A percentile compares a stretch with the other conserved stretches of the same genome.
phyloP scores from a whole-genome alignment of 35 echinoderm and acorn worm species.

The Ophioderma brevispina region DNA sequence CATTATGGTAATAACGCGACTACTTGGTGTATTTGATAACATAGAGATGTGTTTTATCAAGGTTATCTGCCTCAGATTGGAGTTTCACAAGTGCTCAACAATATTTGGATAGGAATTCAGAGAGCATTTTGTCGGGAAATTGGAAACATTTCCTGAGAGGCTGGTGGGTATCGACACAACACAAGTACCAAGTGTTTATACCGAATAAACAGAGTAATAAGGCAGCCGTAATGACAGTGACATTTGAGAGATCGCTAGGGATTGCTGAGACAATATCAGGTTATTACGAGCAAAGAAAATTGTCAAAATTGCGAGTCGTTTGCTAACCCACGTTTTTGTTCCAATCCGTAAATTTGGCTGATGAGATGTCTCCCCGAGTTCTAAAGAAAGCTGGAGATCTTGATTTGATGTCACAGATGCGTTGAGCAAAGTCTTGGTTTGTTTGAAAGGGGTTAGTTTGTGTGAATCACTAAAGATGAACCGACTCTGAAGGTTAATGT shows the following conservation, averaged over 20 bases:
- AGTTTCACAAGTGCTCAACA: neutral
- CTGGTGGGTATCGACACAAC: neutral
- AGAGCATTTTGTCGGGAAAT: constrained; percentile 6
- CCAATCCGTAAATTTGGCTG: neutral
- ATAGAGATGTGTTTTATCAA: neutral
- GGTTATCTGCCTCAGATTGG: neutral
- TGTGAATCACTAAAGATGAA: neutral
- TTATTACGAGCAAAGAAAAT: neutral
- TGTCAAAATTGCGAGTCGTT: neutral
- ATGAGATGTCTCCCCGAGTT: neutral
- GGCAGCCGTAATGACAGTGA: constrained; percentile 1
- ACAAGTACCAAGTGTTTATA: constrained; percentile 11
- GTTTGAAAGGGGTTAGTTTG: neutral
- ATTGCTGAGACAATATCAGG: neutral
- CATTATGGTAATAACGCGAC: neutral
- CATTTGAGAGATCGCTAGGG: constrained; percentile 2
- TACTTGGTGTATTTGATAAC: constrained; percentile 1
- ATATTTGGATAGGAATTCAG: constrained; percentile 5
- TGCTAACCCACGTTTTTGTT: neutral
- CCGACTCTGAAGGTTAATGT: neutral
- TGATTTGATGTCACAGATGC: neutral
- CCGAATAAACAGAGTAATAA: constrained; percentile 2
- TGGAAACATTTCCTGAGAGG: constrained; percentile 6
- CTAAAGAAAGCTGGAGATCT: neutral
- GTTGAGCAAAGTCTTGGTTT: neutral